These are phyloP conservation scores for Scelioninae gen. 1 DNA, from an alignment of 2,888 invertebrate species.

Conservation along the genomic window DNA sequence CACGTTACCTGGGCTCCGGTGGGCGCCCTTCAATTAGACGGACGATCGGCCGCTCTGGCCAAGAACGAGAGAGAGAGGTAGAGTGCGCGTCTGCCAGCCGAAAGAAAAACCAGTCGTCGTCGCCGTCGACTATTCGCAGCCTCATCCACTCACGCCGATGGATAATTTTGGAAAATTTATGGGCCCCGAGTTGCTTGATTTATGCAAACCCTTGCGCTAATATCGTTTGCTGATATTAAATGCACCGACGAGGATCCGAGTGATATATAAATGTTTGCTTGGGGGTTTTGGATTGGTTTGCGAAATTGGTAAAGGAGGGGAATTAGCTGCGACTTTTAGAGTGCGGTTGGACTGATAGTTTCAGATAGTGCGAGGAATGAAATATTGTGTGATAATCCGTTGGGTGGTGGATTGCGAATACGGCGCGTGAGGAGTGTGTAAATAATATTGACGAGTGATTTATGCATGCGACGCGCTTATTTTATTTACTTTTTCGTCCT, in stretches of 20 bases:
- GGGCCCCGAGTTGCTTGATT: slow-evolving; percentile 52
- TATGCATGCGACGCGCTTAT: slow-evolving; percentile 23
- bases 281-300: slow-evolving; percentile 47
- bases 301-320: slow-evolving; percentile 25
- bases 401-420: slow-evolving; percentile 42
- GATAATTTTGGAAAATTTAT: slow-evolving; percentile 70
- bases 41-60: slow-evolving; percentile 76
- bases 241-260: slow-evolving; percentile 40
- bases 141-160: slow-evolving; percentile 59
- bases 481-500: slow-evolving; percentile 4
- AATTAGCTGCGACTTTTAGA: slow-evolving; percentile 47
- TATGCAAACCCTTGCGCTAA: slow-evolving; percentile 57
- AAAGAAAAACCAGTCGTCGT: slow-evolving; percentile 74
- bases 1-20: slow-evolving; percentile 79
- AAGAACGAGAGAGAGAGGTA: slow-evolving; percentile 54
- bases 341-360: slow-evolving; percentile 51
- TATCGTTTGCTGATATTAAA: slow-evolving; percentile 61
- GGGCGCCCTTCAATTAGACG: slow-evolving; percentile 82
- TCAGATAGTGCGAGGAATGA: slow-evolving; percentile 51
- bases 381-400: slow-evolving; percentile 60
- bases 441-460: slow-evolving; percentile 65
- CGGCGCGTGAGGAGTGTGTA: slow-evolving; percentile 47
- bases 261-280: slow-evolving; percentile 57
- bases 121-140: slow-evolving; percentile 62
- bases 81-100: slow-evolving; percentile 59